Percentiles rank a stretch among this genome's conserved stretches.
These are phyloP conservation scores for Mastigias papua DNA, from an alignment of 30 jellyfish, hydroid and myxozoan genomes.

Conservation along the genomic window DNA sequence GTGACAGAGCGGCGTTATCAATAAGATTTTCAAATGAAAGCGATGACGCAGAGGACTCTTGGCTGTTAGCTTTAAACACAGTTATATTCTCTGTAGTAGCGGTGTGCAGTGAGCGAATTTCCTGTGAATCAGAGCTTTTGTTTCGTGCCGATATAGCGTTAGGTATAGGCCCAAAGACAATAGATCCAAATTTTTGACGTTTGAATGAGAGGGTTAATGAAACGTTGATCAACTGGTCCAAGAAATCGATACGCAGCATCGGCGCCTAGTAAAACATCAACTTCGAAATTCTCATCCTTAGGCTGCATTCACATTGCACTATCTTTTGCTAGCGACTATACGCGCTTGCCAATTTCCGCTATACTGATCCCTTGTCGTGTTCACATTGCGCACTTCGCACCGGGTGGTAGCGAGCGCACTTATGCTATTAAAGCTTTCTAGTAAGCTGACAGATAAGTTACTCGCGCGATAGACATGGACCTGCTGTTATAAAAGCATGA, in stretches of 20 bases:
- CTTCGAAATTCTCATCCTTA: not conserved
- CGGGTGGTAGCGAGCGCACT: too few species aligned
- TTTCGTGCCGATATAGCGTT: not conserved
- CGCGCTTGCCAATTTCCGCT: too few species aligned
- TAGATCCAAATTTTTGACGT: conserved; percentile 28
- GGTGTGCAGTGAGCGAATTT: not conserved
- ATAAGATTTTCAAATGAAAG: conserved; percentile 15
- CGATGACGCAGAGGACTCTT: not conserved
- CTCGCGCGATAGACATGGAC: too few species aligned
- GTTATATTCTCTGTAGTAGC: not conserved
- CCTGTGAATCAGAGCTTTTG: not conserved
- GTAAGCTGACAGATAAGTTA: too few species aligned
- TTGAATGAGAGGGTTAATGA: conserved; percentile 17
- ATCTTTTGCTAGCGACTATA: too few species aligned
- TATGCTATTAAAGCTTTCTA: too few species aligned
- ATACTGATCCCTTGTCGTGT: too few species aligned
- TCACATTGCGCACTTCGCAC: too few species aligned
- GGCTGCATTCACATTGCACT: too few species aligned
- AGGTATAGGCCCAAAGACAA: conserved; percentile 44
- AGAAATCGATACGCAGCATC: conserved; percentile 61
- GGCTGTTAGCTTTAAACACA: not conserved
- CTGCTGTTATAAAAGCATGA: too few species aligned
- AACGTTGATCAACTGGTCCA: conserved; percentile 12
- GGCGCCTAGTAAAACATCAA: conserved; percentile 46
- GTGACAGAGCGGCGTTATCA: conserved; percentile 18